Evolutionary conservation across 2,888 invertebrate species (phyloP).

Genomic region (Amphimallon solstitiale): DNA sequence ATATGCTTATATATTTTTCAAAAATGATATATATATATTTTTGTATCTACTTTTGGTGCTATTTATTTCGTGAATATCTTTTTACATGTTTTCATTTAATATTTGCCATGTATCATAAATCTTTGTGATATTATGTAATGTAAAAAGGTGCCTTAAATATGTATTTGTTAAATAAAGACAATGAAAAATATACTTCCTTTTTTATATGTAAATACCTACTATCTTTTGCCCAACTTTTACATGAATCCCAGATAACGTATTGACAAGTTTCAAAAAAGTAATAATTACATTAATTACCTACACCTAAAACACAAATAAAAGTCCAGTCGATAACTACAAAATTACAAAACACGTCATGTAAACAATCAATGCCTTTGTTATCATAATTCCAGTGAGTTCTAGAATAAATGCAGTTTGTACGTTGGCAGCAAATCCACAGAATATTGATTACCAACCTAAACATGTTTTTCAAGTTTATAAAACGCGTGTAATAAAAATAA

Average conservation of each 20-base stretch:
- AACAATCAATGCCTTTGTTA: not conserved
- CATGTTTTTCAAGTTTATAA: not conserved
- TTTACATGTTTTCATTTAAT: conserved; percentile 8
- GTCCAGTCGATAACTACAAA: not conserved
- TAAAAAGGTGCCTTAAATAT: conserved; percentile 49
- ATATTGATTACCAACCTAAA: conserved; percentile 9
- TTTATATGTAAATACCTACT: too few relatives aligned
- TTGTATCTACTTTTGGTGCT: conserved; percentile 28
- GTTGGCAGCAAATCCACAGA: conserved; percentile 12
- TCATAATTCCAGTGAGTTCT: conserved; percentile 18
- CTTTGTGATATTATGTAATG: conserved; percentile 47
- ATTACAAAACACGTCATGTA: conserved; percentile 11
- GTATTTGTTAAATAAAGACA: conserved; percentile 43
- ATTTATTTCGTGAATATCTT: conserved; percentile 15
- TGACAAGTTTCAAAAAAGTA: too few relatives aligned
- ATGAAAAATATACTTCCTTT: too few relatives aligned
- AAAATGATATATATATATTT: too few relatives aligned
- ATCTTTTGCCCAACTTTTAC: too few relatives aligned
- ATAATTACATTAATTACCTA: not conserved
- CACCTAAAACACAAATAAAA: not conserved
- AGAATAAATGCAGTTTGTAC: not conserved
- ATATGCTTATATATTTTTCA: too few relatives aligned
- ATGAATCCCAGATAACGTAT: too few relatives aligned
- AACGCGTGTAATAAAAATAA: not conserved
- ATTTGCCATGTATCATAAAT: conserved; percentile 41